phyloP scores from a whole-genome alignment of 1,140 invertebrate genomes.

The Aphelinus certus region DNA sequence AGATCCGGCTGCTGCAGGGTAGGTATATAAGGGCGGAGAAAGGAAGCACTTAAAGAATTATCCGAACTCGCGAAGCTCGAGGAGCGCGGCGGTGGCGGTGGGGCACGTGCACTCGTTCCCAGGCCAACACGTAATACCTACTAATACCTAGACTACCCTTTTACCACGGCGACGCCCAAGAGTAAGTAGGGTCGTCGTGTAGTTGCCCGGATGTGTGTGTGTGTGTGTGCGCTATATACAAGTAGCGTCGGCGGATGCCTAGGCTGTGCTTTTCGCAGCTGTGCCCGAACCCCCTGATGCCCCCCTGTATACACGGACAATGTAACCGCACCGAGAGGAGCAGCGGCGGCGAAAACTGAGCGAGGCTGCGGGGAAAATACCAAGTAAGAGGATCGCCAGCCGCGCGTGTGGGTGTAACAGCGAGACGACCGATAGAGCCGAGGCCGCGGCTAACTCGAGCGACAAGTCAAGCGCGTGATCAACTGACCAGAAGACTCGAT shows the following conservation, averaged over 20 bases:
- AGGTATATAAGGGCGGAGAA: constrained; percentile 31
- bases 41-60: constrained; percentile 68
- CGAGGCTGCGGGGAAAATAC: background rate
- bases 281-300: background rate
- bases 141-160: constrained; percentile 65
- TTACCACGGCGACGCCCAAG: constrained; percentile 61
- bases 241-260: constrained; percentile 2
- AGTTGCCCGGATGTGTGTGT: constrained; percentile 46
- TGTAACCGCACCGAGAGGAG: background rate
- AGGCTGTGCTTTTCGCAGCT: constrained; percentile 45
- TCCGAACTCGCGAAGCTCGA: constrained; percentile 61
- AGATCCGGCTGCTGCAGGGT: background rate
- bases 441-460: too few species aligned
- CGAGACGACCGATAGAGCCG: too few species aligned
- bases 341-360: background rate
- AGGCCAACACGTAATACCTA: constrained; percentile 66
- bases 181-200: constrained; percentile 60
- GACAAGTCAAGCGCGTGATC: too few species aligned
- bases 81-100: constrained; percentile 33
- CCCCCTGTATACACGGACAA: background rate
- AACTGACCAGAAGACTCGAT: too few species aligned
- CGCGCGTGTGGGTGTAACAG: too few species aligned
- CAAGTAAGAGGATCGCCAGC: too few species aligned
- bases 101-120: constrained; percentile 64
- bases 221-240: too few species aligned